These are phyloP conservation scores for Amblyteles armatorius DNA, from an alignment of 2,888 invertebrate species.

Conservation along the genomic window DNA sequence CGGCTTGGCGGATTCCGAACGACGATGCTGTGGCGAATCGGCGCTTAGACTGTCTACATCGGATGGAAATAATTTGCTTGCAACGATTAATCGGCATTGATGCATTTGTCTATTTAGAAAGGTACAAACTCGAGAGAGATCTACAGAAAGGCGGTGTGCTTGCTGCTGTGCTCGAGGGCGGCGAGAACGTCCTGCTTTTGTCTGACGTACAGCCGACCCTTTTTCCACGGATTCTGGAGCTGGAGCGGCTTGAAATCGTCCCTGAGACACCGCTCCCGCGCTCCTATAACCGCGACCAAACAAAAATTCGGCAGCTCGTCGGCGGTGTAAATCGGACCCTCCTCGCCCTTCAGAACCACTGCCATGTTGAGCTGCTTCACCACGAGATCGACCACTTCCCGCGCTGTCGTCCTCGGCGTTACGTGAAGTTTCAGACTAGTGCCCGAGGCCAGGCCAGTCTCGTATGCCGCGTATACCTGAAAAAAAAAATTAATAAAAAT, in stretches of 20 bases:
- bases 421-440: constrained; percentile 97
- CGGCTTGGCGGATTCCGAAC: neutral
- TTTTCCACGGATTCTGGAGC: constrained; percentile 98
- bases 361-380: constrained; percentile 98
- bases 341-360: constrained; percentile 93
- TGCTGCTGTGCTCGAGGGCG: constrained; percentile 94
- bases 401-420: constrained; percentile 95
- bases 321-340: constrained; percentile 93
- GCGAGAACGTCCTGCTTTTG: constrained; percentile 96
- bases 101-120: constrained; percentile 5
- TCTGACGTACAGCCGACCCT: constrained; percentile 96
- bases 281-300: constrained; percentile 97
- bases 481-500: constrained; percentile 74
- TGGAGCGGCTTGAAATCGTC: constrained; percentile 98
- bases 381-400: constrained; percentile 97
- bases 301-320: constrained; percentile 96
- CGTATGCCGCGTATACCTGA: constrained; percentile 98
- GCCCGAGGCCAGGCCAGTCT: constrained; percentile 96
- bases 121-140: constrained; percentile 7
- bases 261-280: constrained; percentile 95
- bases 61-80: neutral
- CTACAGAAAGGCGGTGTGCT: constrained; percentile 89
- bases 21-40: neutral
- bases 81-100: neutral
- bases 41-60: neutral